Base-by-base conservation (phyloP, 2,888 invertebrate species). In the Pseudeuparius sepicola region DNA sequence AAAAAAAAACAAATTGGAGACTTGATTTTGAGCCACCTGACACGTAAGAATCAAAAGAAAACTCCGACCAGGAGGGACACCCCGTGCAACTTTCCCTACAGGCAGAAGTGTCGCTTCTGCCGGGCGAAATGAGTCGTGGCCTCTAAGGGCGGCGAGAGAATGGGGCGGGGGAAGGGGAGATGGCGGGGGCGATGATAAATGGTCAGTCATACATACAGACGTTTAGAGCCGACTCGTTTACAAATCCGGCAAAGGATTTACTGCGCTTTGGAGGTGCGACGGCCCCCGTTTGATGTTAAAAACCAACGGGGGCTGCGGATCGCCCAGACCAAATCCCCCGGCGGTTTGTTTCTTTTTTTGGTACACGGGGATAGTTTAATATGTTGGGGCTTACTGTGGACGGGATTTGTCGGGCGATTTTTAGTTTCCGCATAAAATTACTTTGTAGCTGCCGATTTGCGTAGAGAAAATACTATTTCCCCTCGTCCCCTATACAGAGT, bases 221-320 rank as follows among this genome's bases (percentile, higher is more conserved):
- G 58, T 56, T 60, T 58, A 59, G 56, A 53, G 52, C 54, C 52
- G 54, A 56, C 57, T 60, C 57, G 59, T 57, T 42, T 59, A 59
- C 57, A 60, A 61, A 61, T 61, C 61, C 60, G 54, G 53, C 54
- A 60, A 60, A 59, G 60, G 62, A 60, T 62, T 61, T 61, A 57
- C 53, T 51, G 53, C 53, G 55, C 54, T 57, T 53, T 49, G 46
- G 52, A 58, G 59, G 56, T 58, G 56, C 49, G 53, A 58, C n/a
- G n/a, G 52, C 52, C 50, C 48, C 51, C 54, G 52, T 53, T 55
- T 50, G 48, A 52, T 53, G 52, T 50, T 49, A 47, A 52, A 52
- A 49, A 50, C 47, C 45, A 40, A 44, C 44, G 41, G n/a, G 40
- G 6, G 20, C 20, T 7, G 20, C 6, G 39, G 44, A 46, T 48